Conservation (phyloP, 2,797 vertebrate genomes). For the Hippopotamyrus pictus region DNA sequence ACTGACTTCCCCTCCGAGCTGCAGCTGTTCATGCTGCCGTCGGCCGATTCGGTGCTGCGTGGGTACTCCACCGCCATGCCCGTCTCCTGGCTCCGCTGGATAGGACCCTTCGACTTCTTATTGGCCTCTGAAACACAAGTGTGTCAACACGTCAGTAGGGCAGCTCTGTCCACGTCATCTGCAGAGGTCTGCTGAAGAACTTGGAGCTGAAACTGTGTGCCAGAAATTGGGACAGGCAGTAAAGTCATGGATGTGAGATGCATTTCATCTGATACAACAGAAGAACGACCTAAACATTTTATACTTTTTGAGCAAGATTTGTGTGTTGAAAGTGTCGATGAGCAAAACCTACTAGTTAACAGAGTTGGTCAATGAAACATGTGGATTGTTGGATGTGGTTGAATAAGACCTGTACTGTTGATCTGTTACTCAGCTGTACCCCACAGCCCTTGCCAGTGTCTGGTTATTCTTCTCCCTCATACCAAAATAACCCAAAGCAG, state of each 20-base stretch:
- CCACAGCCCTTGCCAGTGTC: not conserved
- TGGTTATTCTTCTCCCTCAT: not conserved
- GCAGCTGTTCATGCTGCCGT: conserved; percentile 96
- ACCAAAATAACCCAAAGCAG: not conserved
- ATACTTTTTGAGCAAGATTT: not conserved
- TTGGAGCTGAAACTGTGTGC: not conserved
- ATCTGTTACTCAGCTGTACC: not conserved
- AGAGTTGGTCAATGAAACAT: not conserved
- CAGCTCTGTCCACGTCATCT: not conserved
- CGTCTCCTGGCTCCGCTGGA: conserved; percentile 94
- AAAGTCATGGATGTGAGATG: not conserved
- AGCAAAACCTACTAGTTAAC: not conserved
- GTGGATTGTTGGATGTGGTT: not conserved
- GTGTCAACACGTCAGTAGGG: not conserved
- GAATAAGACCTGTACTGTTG: not conserved
- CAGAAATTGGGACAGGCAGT: not conserved
- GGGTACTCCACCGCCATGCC: conserved; percentile 94
- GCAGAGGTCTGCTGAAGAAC: not conserved
- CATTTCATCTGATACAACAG: not conserved
- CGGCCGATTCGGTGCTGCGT: conserved; percentile 89
- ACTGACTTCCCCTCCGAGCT: conserved; percentile 99
- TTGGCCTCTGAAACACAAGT: conserved; percentile 52
- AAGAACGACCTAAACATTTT: not conserved
- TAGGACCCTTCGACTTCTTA: conserved; percentile 79
- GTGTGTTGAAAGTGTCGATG: not conserved